These are phyloP conservation scores for Grantiella picta DNA, from an alignment of 2,113 vertebrate genomes.

Conservation along the genomic window DNA sequence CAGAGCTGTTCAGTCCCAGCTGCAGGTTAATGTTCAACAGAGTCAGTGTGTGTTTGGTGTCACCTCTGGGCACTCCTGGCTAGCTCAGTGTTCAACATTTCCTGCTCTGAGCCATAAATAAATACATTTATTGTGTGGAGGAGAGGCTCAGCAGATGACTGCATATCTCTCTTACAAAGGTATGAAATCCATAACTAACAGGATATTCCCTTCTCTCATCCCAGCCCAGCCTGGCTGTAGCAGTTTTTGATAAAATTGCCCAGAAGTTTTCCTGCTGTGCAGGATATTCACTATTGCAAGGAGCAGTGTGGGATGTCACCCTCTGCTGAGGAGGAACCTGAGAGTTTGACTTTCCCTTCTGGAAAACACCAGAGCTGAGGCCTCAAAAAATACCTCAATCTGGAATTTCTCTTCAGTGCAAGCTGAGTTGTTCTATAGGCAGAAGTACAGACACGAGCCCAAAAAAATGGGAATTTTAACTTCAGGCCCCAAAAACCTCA, in stretches of 20 bases:
- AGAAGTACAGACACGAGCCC: not conserved
- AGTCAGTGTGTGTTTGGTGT: fast-evolving
- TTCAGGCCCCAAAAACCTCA: not conserved
- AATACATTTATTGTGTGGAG: fast-evolving
- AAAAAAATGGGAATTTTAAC: fast-evolving
- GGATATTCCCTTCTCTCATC: not conserved
- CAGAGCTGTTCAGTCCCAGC: not conserved
- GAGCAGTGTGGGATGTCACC: not conserved
- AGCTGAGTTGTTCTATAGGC: not conserved
- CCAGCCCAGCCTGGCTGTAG: fast-evolving
- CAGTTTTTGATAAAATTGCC: not conserved
- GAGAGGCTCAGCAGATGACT: not conserved
- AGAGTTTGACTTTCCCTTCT: not conserved
- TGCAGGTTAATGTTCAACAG: not conserved
- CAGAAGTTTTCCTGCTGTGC: fast-evolving
- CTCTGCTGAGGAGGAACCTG: not conserved
- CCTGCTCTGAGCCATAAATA: not conserved
- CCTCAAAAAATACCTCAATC: fast-evolving
- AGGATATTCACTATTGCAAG: fast-evolving
- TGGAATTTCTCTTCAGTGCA: not conserved
- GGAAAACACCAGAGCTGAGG: fast-evolving
- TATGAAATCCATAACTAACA: not conserved
- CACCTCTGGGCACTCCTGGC: not conserved
- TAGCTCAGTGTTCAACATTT: fast-evolving
- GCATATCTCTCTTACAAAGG: fast-evolving